A percentile compares a stretch with the other conserved stretches of the same genome.
phyloP scores from a whole-genome alignment of 1,140 invertebrate species.

The Formica exsecta region DNA sequence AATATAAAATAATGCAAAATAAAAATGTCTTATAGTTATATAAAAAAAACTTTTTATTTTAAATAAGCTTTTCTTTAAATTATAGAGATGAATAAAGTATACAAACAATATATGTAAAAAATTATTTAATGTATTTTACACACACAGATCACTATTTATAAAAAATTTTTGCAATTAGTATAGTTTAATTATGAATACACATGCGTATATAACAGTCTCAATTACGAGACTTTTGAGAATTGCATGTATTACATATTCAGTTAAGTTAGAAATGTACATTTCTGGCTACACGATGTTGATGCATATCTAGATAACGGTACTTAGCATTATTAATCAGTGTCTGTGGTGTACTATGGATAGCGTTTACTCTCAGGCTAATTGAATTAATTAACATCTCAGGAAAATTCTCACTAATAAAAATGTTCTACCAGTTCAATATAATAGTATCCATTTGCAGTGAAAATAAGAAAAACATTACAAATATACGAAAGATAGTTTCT shows the following conservation, averaged over 20 bases:
- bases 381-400: conserved; percentile 34
- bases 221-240: conserved; percentile 10
- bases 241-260: not conserved
- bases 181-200: not conserved
- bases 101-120: not conserved
- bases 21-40: not conserved
- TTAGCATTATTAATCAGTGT: conserved; percentile 41
- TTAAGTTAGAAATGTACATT: not conserved
- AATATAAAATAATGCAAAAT: not conserved
- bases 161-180: not conserved
- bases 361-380: conserved; percentile 3
- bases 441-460: not conserved
- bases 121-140: not conserved
- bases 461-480: not conserved
- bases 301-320: not conserved
- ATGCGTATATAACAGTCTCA: not conserved
- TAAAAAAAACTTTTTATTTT: not conserved
- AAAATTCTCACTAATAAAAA: conserved; percentile 23
- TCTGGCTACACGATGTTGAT: not conserved
- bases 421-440: not conserved
- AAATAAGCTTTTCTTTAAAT: not conserved
- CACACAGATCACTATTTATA: not conserved
- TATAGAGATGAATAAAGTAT: not conserved
- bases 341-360: conserved; percentile 6
- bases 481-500: not conserved